Base-by-base conservation (phyloP, 2,888 invertebrate genomes). In the Scaptomyza reducta region DNA sequence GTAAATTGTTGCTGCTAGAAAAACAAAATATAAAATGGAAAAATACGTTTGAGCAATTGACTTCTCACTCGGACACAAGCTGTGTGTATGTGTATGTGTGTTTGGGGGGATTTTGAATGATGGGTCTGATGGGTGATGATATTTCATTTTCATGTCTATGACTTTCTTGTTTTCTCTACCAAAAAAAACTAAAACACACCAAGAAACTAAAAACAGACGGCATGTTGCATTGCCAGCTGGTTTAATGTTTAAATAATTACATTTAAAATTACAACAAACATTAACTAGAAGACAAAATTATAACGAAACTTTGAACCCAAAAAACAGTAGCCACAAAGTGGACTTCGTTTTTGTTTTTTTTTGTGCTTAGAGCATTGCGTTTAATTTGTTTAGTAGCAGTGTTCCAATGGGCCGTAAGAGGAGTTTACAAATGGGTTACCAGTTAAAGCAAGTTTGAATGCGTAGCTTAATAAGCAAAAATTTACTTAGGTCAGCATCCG, bases 201-300 rank as follows among this genome's bases (percentile, higher is more conserved):
- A 66, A 57, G 56, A 63, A 58, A 45, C 47, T 54, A 35, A 38
- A 42, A 56, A 55, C 46, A 29, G 69, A 68, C 42, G 14, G 25
- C 44, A 29, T 47, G 38, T 42, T 77, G 47, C 57, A 58, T 44
- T 56, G 50, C 35, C 55, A 64, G 65, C 57, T 73, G 49, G 38
- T 33, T 83, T 85, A 88, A 85, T 85, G 88, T 69, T 87, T 77
- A 87, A 85, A 88, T 85, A 85, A 85, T 88, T 88, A 87, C 76
- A 74, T 65, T 55, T 62, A 73, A 81, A 75, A 76, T 65, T 74
- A 78, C 70, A 70, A 74, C 41, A 62, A 74, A 66, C 50, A 56
- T 63, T 49, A 59, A 63, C 62, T 61, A 56, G 40, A 65, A 55
- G 58, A 61, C 62, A 33, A 44, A 64, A 77, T 77, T 77, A 77